Percentiles rank a stretch among this genome's conserved stretches.
These are phyloP conservation scores for Callocephalon fimbriatum DNA, from an alignment of 2,113 vertebrate genomes.

Conservation along the genomic window DNA sequence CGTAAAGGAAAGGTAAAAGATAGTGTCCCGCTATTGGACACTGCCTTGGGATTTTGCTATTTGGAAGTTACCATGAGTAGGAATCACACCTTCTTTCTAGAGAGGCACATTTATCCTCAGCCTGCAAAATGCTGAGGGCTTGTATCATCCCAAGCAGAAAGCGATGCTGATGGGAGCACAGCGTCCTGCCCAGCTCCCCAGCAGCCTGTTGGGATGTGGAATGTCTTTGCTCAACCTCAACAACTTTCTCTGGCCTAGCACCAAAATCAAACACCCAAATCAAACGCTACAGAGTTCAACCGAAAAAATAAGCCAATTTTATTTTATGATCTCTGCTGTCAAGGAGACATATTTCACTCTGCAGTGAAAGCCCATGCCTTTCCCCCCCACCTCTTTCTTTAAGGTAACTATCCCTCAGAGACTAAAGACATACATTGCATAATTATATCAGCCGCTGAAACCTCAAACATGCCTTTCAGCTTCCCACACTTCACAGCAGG, in stretches of 20 bases:
- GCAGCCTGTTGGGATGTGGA: background rate
- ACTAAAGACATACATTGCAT: background rate
- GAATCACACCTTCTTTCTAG: background rate
- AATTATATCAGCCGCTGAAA: background rate
- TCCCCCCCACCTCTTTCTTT: background rate
- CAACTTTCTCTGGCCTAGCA: background rate
- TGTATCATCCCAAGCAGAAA: background rate
- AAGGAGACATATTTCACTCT: background rate
- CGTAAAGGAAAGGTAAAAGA: background rate
- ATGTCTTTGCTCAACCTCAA: background rate
- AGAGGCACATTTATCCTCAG: background rate
- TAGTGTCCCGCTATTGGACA: background rate
- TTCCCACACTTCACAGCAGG: background rate
- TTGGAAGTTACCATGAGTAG: background rate
- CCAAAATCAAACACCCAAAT: background rate
- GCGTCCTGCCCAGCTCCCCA: background rate
- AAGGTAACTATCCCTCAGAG: background rate
- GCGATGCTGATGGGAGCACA: background rate
- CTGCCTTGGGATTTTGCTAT: background rate
- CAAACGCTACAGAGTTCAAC: background rate
- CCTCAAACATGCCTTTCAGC: background rate
- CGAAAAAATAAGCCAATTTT: background rate
- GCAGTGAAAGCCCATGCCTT: background rate
- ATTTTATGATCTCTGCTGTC: background rate
- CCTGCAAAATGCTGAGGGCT: background rate